Evolutionary conservation across 2,797 vertebrate genomes (phyloP), one percentile per base, ranked within the genome.

Genomic region (Myiotriccus ornatus): DNA sequence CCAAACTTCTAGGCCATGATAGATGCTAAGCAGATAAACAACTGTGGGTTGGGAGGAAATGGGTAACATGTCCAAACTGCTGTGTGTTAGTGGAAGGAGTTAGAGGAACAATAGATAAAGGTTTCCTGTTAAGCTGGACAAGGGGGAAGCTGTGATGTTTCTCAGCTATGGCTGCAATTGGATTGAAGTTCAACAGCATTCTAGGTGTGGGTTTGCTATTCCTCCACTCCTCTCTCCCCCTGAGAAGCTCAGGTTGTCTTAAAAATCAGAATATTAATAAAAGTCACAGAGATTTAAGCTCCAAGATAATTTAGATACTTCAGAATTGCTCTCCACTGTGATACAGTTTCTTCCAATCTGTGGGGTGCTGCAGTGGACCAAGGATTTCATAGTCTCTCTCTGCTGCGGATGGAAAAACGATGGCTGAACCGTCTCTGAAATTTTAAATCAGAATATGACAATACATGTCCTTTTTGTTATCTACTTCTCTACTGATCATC

Each of bases 41-140:
- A 35, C 49, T 90, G 78, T 68, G 56, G 37, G 47, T 34, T 82
- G 59, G 63, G 89, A 89, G 90, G 93, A 95, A 97, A 96, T 68
- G 82, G 73, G 69, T 89, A 86, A 68, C 65, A 78, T 24, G 81
- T 94, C 78, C 94, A 96, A 92, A 81, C 83, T 89, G 69, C 22
- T 71, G 60, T 82, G 43, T 81, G 77, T 90, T 94, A 96, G 94
- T 93, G 75, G 94, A 91, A 95, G 87, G 47, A 96, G 57, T 90
- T 93, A 94, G 95, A 96, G 95, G 95, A 96, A 90, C 94, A 95
- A 60, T 67, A 94, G 88, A 87, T 96, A 92, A 46, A 95, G 83
- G 92, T 95, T 97, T 97, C 95, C 95, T 96, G 81, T 95, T 92
- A 96, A 94, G 44, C 80, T 5, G 68, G 85, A 96, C 90, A 89